Evolutionary conservation across 2,888 invertebrate species (phyloP), one percentile per base, ranked within the genome.

Genomic region (Rhagonycha lutea): DNA sequence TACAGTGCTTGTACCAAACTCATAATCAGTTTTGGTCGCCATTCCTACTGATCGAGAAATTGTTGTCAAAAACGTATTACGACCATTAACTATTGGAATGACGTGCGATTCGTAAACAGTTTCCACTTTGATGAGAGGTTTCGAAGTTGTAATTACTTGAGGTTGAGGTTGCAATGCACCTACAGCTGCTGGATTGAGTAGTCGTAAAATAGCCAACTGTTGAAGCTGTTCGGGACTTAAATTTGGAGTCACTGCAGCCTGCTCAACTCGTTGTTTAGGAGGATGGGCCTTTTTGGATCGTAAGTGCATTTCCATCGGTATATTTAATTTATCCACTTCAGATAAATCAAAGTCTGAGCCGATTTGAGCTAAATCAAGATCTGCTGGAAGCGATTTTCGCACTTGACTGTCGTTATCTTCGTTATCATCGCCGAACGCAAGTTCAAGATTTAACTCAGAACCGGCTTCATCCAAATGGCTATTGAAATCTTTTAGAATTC

Each of bases 381-480:
- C 93, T 0, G 91, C 88, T 0, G 93, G 92, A 80, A 92, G 91
- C 14, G 88, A 83, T 76, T 88, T 88, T 1, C 88, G 86, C 72
- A 87, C 88, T 69, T 89, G 89, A 24, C 89, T 89, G 28, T 89
- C 88, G 68, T 86, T 86, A 74, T 91, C 89, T 80, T 94, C 93
- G 81, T 93, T 93, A 77, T 94, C 93, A 82, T 96, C 96, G 0
- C 95, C 95, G 80, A 96, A 95, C 83, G 96, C 96, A 69, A 96
- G 89, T 84, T 96, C 96, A 63, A 96, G 88, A 85, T 96, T 95
- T 18, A 96, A 87, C 87, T 96, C 96, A 2, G 96, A 95, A 4
- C 96, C 96, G 12, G 96, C 96, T 87, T 96, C 96, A 83, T 96
- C 96, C 65, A 97, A 90, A 74, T 94, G 93, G 71, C 94, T 94